Percentiles rank a stretch among this genome's conserved stretches.
These are phyloP conservation scores for Pterocles orientalis DNA, from an alignment of 2,113 vertebrate species.

Conservation along the genomic window DNA sequence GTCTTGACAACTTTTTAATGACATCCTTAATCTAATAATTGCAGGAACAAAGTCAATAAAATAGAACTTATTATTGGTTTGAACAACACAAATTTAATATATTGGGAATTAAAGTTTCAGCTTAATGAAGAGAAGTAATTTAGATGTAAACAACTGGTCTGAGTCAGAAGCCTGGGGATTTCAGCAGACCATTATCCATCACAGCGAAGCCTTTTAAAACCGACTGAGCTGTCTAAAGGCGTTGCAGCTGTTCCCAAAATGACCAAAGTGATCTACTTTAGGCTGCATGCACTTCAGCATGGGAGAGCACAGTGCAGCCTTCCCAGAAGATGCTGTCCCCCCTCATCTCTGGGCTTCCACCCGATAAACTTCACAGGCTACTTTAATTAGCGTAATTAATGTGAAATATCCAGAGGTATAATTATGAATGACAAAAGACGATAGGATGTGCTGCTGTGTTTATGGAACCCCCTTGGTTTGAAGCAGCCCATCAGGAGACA, in stretches of 20 bases:
- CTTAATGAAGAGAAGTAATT: slow-evolving; percentile 65
- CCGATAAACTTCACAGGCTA: not conserved
- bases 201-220: not conserved
- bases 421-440: not conserved
- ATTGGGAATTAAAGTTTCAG: slow-evolving; percentile 52
- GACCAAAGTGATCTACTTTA: not conserved
- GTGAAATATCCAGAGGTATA: not conserved
- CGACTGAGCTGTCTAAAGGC: not conserved
- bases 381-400: not conserved
- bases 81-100: slow-evolving; percentile 51
- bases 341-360: not conserved
- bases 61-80: slow-evolving; percentile 41
- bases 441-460: too few species aligned
- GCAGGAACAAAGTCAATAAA: slow-evolving; percentile 53
- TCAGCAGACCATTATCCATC: not conserved
- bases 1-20: slow-evolving; percentile 45
- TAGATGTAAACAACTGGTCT: slow-evolving; percentile 44
- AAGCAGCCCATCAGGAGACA: not conserved
- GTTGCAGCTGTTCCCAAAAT: not conserved
- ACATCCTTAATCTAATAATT: slow-evolving; percentile 67
- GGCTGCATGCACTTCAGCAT: accelerated
- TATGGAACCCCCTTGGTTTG: not conserved
- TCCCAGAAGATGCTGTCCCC: accelerated
- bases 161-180: slow-evolving; percentile 36
- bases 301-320: not conserved